Conservation (phyloP, 2,888 invertebrate species). For the Oscheius sp. region DNA sequence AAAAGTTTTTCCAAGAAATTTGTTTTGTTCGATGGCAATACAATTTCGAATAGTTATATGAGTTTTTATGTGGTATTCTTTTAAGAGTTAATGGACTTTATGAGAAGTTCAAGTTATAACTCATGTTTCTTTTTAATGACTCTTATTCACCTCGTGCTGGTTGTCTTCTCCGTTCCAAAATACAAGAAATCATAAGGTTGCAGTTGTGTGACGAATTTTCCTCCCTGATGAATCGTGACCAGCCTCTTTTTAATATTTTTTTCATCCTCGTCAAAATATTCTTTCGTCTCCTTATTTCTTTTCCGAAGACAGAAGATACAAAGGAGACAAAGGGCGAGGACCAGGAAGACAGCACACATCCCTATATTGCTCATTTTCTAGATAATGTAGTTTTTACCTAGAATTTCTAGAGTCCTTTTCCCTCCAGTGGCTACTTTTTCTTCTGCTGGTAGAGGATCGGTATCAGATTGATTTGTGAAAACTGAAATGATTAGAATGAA, state of each 20-base stretch:
- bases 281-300: constrained; percentile 5
- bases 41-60: too few species aligned
- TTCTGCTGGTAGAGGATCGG: not conserved
- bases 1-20: too few species aligned
- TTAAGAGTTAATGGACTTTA: not conserved
- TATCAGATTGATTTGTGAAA: constrained; percentile 13
- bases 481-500: constrained; percentile 2
- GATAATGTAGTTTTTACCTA: not conserved
- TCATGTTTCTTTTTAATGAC: not conserved
- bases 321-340: not conserved
- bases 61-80: too few species aligned
- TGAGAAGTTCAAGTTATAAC: too few species aligned
- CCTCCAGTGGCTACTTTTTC: not conserved
- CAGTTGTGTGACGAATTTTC: constrained; percentile 46
- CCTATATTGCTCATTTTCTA: not conserved
- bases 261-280: not conserved
- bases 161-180: constrained; percentile 31
- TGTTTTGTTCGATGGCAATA: not conserved
- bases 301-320: constrained; percentile 14
- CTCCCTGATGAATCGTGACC: constrained; percentile 49
- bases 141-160: constrained; percentile 30
- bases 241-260: constrained; percentile 24
- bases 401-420: constrained; percentile 5
- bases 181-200: constrained; percentile 25
- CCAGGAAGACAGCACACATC: constrained; percentile 15